These are phyloP conservation scores for Bombus confusus DNA, from an alignment of 1,140 invertebrate genomes.

Conservation along the genomic window DNA sequence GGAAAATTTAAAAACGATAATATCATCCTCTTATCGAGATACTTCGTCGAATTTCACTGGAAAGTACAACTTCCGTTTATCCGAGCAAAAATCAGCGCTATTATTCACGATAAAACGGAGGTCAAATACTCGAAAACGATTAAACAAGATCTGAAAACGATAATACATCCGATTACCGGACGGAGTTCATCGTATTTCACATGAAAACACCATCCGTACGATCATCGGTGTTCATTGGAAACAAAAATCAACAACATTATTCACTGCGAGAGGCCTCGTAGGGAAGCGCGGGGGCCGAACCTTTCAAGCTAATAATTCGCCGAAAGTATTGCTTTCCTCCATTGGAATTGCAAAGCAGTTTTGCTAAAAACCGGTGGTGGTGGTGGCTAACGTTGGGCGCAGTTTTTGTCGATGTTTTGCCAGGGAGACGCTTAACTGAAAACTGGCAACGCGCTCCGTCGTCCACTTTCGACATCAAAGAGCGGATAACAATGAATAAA, in stretches of 20 bases:
- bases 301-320: slow-evolving; percentile 20
- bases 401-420: neutral
- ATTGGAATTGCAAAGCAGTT: slow-evolving; percentile 43
- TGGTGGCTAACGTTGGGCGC: slow-evolving; percentile 16
- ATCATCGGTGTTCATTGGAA: neutral
- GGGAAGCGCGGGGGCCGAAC: neutral
- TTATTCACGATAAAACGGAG: neutral
- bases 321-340: slow-evolving; percentile 13
- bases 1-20: too few species aligned
- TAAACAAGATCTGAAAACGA: neutral
- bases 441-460: slow-evolving; percentile 36
- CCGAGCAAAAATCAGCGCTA: neutral
- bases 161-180: neutral
- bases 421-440: slow-evolving; percentile 17
- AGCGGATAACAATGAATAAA: slow-evolving; percentile 41
- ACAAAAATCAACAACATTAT: slow-evolving; percentile 7
- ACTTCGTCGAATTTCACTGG: too few species aligned
- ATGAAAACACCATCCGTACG: neutral
- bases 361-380: neutral
- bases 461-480: slow-evolving; percentile 39
- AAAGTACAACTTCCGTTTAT: neutral
- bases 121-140: neutral
- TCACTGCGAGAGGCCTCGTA: neutral
- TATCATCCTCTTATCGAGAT: too few species aligned
- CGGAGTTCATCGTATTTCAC: neutral